phyloP scores from a whole-genome alignment of 2,113 vertebrate genomes.

The Megaleporinus macrocephalus region DNA sequence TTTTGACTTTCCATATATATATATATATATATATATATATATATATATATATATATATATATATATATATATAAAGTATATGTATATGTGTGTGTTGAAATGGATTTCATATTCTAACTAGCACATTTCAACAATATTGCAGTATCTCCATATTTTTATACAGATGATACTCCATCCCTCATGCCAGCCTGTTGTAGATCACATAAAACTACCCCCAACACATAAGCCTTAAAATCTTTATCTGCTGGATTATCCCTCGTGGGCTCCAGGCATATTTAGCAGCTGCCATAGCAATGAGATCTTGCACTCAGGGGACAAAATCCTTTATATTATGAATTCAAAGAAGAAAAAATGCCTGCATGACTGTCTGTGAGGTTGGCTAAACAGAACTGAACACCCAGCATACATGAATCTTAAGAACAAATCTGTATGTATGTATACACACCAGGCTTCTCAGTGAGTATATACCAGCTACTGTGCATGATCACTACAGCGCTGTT shows the following conservation, averaged over 20 bases:
- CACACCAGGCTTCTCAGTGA: background rate
- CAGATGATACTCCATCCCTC: background rate
- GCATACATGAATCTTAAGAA: background rate
- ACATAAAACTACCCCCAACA: slow-evolving; percentile 31
- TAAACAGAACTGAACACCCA: background rate
- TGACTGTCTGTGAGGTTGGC: background rate
- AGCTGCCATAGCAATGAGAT: slow-evolving; percentile 21
- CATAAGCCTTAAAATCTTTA: slow-evolving; percentile 49
- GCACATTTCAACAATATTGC: background rate
- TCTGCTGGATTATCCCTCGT: slow-evolving; percentile 49
- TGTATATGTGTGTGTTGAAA: no score
- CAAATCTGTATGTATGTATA: background rate
- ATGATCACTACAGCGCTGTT: background rate
- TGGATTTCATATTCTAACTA: no score
- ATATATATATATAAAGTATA: no score
- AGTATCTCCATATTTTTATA: background rate
- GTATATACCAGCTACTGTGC: background rate
- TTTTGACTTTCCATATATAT: no score
- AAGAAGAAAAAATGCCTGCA: background rate
- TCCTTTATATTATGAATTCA: slow-evolving; percentile 22
- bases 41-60: no score
- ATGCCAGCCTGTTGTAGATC: slow-evolving; percentile 24
- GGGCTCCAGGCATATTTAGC: slow-evolving; percentile 41
- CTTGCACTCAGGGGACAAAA: slow-evolving; percentile 6
- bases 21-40: no score